These are phyloP conservation scores for Limanda limanda DNA, from an alignment of 2,113 vertebrate genomes.

Conservation along the genomic window DNA sequence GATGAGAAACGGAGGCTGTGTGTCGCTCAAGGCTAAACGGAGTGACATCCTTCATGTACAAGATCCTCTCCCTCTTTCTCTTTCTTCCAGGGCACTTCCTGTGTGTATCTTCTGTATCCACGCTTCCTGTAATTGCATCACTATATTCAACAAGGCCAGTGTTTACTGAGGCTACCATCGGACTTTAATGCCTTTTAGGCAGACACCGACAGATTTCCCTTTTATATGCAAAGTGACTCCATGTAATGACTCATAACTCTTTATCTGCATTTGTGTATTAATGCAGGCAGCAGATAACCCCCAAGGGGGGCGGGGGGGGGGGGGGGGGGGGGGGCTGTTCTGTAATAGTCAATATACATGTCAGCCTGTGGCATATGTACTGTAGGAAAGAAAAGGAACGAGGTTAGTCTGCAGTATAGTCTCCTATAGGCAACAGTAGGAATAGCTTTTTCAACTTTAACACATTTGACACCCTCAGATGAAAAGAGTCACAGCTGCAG, in stretches of 20 bases:
- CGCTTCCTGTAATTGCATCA: constrained; percentile 49
- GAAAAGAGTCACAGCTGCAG: too few species aligned
- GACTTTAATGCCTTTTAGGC: constrained; percentile 14
- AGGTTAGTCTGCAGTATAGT: too few species aligned
- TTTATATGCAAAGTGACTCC: constrained; percentile 30
- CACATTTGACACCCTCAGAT: too few species aligned
- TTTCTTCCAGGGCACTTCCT: constrained; percentile 5
- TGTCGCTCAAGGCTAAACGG: constrained; percentile 16
- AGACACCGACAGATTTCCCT: constrained; percentile 6
- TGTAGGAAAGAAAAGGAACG: too few species aligned
- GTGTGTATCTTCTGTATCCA: constrained; percentile 27
- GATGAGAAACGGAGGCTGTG: constrained; percentile 11
- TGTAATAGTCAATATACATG: not conserved
- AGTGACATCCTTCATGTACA: constrained; percentile 39
- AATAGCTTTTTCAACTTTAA: too few species aligned
- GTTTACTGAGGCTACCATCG: constrained; percentile 28
- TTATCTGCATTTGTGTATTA: not conserved
- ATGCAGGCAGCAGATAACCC: not conserved
- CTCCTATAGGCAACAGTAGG: too few species aligned
- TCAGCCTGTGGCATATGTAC: not conserved
- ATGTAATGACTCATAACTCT: constrained; percentile 7
- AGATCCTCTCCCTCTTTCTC: not conserved
- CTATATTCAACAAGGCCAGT: constrained; percentile 37
- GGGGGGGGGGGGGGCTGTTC: not conserved
- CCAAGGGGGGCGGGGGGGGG: not conserved